Evolutionary conservation across 1,140 invertebrate genomes (phyloP), one percentile per base, ranked within the genome.

Genomic region (Drosophila murphyi): DNA sequence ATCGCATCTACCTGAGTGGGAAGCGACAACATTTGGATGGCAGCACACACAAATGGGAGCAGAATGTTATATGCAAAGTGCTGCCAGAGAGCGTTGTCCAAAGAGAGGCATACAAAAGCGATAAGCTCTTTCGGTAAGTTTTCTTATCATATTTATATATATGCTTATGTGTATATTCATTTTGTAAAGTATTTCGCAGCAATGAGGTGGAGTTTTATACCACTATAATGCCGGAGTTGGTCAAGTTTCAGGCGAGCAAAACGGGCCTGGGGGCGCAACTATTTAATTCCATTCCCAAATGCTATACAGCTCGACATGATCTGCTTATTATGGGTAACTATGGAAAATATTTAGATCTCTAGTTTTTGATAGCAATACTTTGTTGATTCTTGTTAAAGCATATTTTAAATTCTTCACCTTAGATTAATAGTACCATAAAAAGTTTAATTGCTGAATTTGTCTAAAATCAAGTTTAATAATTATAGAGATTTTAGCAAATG

Each of bases 141-240:
- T 7, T 34, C 41, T n/a, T 29, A 8, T n/a, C 43, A 8, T 0
- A 8, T 8, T 5, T 12, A 32, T 28, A 12, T 50, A 6, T 31
- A 35, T 8, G 41, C 34, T 34, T 47, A 6, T 34, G 29, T 3
- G 5, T 8, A 3, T 39, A 20, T 37, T n/a, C 37, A 10, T n/a
- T n/a, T 51, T 34, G 5, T 60, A 55, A 8, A 43, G 6, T 45
- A 32, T 64, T 39, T 56, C 50, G 2, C 56, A 94, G 94, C 68
- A 96, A 96, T 68, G 95, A 96, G 83, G 95, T 96, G 3, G 94
- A 94, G 2, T 96, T 96, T 81, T 96, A 96, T 75, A 96, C 94
- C 12, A 93, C 94, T 61, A 95, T 96, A 5, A 95, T 95, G 93
- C 95, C 95, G 29, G 93, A 94, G 2, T 72, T 96, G 2, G 77